Conservation (phyloP, 2,113 vertebrate genomes). For the Plestiodon gilberti region DNA sequence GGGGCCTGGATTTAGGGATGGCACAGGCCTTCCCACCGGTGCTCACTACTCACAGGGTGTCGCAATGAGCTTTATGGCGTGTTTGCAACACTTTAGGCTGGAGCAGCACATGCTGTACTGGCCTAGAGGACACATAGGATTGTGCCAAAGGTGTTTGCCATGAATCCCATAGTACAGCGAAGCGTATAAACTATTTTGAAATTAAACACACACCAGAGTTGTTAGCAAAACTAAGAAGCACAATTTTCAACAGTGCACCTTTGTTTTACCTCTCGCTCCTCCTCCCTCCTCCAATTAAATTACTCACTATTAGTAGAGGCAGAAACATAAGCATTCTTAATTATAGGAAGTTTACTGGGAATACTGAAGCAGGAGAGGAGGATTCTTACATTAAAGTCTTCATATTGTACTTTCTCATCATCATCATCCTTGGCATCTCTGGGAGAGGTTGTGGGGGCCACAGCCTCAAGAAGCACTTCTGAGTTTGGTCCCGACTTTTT, state of each 20-base stretch:
- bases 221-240: not conserved
- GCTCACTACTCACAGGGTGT: too few relatives aligned
- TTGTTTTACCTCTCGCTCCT: not conserved
- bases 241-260: not conserved
- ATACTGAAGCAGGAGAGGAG: not conserved
- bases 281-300: not conserved
- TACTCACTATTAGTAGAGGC: not conserved
- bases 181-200: not conserved
- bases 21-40: too few relatives aligned
- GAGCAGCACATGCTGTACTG: too few relatives aligned
- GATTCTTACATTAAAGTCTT: constrained; percentile 90
- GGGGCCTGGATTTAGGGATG: too few relatives aligned
- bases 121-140: too few relatives aligned
- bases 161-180: not conserved
- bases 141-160: too few relatives aligned
- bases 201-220: not conserved
- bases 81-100: too few relatives aligned
- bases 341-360: constrained; percentile 14
- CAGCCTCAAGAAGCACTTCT: constrained; percentile 72
- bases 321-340: not conserved
- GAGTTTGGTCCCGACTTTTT: constrained; percentile 75
- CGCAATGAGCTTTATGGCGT: too few relatives aligned
- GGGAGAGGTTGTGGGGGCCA: constrained; percentile 58
- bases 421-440: constrained; percentile 81
- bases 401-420: constrained; percentile 88